A percentile compares a stretch with the other conserved stretches of the same genome.
phyloP scores from a whole-genome alignment of 2,888 invertebrate genomes.

The Zhuqinia jingwanae region DNA sequence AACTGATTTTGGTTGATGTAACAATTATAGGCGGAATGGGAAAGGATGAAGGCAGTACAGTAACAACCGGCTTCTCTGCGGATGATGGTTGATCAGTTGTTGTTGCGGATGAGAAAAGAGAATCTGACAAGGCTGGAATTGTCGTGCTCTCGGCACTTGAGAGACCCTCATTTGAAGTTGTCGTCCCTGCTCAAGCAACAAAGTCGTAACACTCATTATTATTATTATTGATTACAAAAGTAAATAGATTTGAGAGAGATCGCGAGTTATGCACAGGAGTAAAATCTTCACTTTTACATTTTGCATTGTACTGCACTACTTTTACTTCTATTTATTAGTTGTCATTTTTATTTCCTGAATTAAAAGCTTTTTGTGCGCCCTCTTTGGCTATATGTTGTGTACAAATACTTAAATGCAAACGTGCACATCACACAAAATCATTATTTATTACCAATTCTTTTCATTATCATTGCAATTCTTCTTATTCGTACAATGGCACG shows the following conservation, averaged over 20 bases:
- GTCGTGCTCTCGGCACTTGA: constrained; percentile 34
- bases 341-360: too few relatives aligned
- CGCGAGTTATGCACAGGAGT: too few relatives aligned
- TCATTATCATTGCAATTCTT: not conserved
- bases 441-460: not conserved
- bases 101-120: constrained; percentile 4
- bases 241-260: too few relatives aligned
- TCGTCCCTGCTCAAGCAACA: constrained; percentile 14
- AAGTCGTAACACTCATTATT: constrained; percentile 16
- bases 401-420: too few relatives aligned
- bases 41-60: constrained; percentile 45
- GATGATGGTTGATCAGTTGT: not conserved
- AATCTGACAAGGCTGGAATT: constrained; percentile 50
- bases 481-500: too few relatives aligned
- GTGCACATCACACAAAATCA: too few relatives aligned
- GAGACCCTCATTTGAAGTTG: constrained; percentile 55
- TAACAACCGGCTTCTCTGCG: constrained; percentile 40
- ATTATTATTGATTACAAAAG: too few relatives aligned
- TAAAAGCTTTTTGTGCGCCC: too few relatives aligned
- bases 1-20: constrained; percentile 68
- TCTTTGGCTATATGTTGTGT: too few relatives aligned
- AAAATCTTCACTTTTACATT: too few relatives aligned
- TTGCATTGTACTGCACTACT: too few relatives aligned
- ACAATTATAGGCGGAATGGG: constrained; percentile 74
- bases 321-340: too few relatives aligned